Percentiles rank a stretch among this genome's conserved stretches.
These are phyloP conservation scores for Podabrus alpinus DNA, from an alignment of 2,888 invertebrate species.

Conservation along the genomic window DNA sequence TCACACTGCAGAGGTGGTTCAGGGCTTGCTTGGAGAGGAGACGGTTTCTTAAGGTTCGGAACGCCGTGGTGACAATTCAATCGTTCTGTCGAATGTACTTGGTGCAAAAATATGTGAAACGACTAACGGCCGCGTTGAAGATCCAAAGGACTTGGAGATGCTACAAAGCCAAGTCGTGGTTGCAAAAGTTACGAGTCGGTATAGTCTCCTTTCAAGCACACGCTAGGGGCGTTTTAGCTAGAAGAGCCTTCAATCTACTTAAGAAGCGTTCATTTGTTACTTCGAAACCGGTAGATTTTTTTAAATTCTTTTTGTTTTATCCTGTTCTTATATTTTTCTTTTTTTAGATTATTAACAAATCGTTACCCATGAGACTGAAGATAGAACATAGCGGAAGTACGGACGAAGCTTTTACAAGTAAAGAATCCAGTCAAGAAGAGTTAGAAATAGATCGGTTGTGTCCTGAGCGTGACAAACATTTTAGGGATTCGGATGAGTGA, in stretches of 20 bases:
- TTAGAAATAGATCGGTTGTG: constrained; percentile 46
- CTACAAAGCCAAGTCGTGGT: constrained; percentile 69
- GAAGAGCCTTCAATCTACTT: constrained; percentile 51
- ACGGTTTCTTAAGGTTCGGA: constrained; percentile 73
- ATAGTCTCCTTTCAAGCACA: constrained; percentile 72
- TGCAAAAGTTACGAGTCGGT: constrained; percentile 63
- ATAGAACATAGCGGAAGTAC: constrained; percentile 47
- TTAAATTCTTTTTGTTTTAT: neutral
- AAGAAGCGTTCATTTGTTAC: constrained; percentile 10
- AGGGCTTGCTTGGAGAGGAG: constrained; percentile 78
- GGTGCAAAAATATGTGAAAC: constrained; percentile 62
- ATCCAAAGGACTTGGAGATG: constrained; percentile 84
- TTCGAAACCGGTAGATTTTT: constrained; percentile 18
- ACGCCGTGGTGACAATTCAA: constrained; percentile 79
- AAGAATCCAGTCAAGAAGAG: constrained; percentile 63
- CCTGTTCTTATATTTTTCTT: neutral
- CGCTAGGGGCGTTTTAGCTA: constrained; percentile 68
- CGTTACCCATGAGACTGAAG: constrained; percentile 53
- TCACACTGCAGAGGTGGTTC: constrained; percentile 91
- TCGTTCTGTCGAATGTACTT: constrained; percentile 69
- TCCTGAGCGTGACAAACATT: constrained; percentile 35
- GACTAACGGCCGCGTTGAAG: constrained; percentile 63
- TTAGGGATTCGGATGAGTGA: constrained; percentile 53
- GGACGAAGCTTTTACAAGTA: constrained; percentile 59
- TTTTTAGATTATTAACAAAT: constrained; percentile 42